Evolutionary conservation across 2,113 vertebrate genomes (phyloP).

Genomic region (Zosterops lateralis): DNA sequence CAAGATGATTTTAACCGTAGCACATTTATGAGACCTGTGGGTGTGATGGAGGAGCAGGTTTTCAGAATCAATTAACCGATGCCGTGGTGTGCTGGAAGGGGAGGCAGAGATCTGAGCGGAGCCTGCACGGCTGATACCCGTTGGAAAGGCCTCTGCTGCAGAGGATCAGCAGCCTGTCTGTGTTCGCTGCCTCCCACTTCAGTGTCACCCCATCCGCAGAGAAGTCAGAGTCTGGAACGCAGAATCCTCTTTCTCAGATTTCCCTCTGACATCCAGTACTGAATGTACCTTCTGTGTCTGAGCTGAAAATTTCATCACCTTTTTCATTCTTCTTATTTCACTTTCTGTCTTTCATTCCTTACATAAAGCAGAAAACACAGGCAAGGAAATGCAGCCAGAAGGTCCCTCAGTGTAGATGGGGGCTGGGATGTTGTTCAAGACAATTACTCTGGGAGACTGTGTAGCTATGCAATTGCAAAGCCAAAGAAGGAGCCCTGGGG

Average conservation of each 20-base stretch:
- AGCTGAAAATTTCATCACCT: conserved; percentile 48
- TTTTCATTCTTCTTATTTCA: conserved; percentile 24
- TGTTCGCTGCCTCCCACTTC: background rate
- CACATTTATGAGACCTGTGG: conserved; percentile 39
- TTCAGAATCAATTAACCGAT: conserved; percentile 24
- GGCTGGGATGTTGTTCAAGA: conserved; percentile 5
- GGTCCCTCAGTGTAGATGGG: background rate
- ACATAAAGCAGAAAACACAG: conserved; percentile 10
- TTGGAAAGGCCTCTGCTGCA: conserved; percentile 11
- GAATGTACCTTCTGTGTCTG: conserved; percentile 37
- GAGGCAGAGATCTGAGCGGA: background rate
- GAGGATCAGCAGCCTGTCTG: conserved; percentile 35
- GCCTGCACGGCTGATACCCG: background rate
- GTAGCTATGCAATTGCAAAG: conserved; percentile 26
- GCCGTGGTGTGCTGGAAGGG: background rate
- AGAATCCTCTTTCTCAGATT: conserved; percentile 41
- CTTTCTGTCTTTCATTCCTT: background rate
- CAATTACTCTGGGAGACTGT: conserved; percentile 22
- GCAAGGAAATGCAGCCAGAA: conserved; percentile 17
- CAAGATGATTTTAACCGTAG: background rate
- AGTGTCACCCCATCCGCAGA: conserved; percentile 16
- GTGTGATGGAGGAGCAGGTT: conserved; percentile 29
- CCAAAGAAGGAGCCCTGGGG: background rate
- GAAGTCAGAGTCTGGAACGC: conserved; percentile 21
- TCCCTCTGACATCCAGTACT: conserved; percentile 40